Evolutionary conservation across 2,888 invertebrate genomes (phyloP).

Genomic region (Agrochola lota): DNA sequence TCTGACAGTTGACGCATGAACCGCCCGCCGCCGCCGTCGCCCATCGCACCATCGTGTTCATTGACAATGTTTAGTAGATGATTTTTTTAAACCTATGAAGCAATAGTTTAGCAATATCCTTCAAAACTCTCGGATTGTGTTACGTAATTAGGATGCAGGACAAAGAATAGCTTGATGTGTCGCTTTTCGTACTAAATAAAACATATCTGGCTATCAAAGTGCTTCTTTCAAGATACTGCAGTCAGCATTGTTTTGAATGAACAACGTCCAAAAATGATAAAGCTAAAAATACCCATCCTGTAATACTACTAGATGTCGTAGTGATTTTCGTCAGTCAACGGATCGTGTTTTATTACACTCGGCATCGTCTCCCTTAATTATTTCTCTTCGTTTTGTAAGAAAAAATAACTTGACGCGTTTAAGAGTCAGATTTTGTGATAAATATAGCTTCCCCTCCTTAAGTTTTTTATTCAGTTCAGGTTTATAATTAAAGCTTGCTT

Average conservation of each 20-base stretch:
- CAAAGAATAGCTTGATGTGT: not conserved
- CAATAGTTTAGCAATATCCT: too few species aligned
- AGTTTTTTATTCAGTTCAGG: conserved; percentile 72
- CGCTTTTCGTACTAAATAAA: not conserved
- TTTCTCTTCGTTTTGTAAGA: conserved; percentile 84
- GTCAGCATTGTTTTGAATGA: not conserved
- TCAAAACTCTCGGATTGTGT: too few species aligned
- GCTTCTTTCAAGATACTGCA: not conserved
- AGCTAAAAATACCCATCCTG: conserved; percentile 44
- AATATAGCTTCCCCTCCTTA: conserved; percentile 83
- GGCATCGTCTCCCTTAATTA: conserved; percentile 87
- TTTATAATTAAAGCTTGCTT: conserved; percentile 57
- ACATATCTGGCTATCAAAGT: not conserved
- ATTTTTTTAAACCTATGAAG: too few species aligned
- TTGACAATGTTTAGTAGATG: too few species aligned
- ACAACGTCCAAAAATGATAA: not conserved
- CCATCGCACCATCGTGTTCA: too few species aligned
- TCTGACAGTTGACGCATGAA: too few species aligned
- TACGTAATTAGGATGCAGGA: not conserved
- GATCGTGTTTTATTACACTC: conserved; percentile 86
- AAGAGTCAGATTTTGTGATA: conserved; percentile 87
- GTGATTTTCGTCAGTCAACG: conserved; percentile 83
- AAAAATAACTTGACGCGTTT: conserved; percentile 79
- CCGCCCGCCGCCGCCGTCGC: too few species aligned
- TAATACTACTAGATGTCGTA: conserved; percentile 69